phyloP scores from a whole-genome alignment of 2,888 invertebrate species.

The Danaus chrysippus region DNA sequence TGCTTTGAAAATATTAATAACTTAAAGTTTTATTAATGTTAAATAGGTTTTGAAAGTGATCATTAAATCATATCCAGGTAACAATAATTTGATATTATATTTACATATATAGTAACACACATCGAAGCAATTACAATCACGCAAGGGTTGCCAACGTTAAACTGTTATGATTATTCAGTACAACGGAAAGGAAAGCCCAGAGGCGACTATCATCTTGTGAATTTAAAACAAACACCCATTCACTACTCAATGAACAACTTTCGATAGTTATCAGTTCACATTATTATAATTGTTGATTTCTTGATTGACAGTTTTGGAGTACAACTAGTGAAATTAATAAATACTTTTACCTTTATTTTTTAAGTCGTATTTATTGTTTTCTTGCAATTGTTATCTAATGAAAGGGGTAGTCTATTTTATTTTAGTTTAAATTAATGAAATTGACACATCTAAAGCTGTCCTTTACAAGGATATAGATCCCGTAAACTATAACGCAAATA shows the following conservation, averaged over 20 bases:
- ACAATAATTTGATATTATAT: too few species aligned
- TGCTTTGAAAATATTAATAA: too few species aligned
- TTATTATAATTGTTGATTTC: constrained; percentile 6
- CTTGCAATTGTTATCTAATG: not conserved
- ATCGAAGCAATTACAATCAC: constrained; percentile 9
- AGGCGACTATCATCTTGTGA: constrained; percentile 23
- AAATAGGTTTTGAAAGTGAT: too few species aligned
- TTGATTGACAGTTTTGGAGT: not conserved
- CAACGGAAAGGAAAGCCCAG: constrained; percentile 10
- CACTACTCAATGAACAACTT: constrained; percentile 34
- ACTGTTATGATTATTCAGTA: constrained; percentile 10
- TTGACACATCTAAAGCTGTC: too few species aligned
- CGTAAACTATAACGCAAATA: too few species aligned
- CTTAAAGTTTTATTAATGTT: too few species aligned
- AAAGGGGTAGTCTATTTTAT: too few species aligned
- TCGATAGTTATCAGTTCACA: constrained; percentile 14
- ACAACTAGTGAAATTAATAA: not conserved
- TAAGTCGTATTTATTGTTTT: not conserved
- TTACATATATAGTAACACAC: not conserved
- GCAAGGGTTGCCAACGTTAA: constrained; percentile 13
- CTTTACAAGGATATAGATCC: too few species aligned
- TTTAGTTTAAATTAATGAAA: too few species aligned
- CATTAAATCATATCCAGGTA: too few species aligned
- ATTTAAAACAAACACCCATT: constrained; percentile 49
- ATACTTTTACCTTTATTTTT: not conserved